Evolutionary conservation across 2,797 vertebrate species (phyloP).

Genomic region (Carapus acus): DNA sequence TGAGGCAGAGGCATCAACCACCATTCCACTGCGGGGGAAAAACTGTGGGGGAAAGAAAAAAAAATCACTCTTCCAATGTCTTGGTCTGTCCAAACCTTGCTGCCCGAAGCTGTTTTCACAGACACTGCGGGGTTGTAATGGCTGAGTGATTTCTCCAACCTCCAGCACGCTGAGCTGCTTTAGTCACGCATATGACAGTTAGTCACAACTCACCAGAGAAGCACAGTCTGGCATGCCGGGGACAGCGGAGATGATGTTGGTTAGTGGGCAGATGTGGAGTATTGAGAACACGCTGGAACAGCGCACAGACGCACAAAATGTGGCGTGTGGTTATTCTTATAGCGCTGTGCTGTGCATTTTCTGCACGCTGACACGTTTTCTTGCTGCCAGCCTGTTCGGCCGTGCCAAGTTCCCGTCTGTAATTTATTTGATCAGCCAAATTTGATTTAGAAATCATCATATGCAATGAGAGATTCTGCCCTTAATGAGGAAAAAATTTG

Average conservation of each 20-base stretch:
- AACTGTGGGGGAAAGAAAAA: no score
- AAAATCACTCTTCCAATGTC: slow-evolving; percentile 51
- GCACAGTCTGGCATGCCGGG: slow-evolving; percentile 55
- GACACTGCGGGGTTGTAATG: slow-evolving; percentile 59
- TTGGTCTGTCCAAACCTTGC: slow-evolving; percentile 47
- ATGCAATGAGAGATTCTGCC: no score
- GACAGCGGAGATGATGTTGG: slow-evolving; percentile 37
- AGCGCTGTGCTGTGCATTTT: not conserved
- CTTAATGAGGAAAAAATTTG: no score
- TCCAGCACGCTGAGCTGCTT: slow-evolving; percentile 50
- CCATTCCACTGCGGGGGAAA: slow-evolving; percentile 49
- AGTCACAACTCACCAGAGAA: slow-evolving; percentile 55
- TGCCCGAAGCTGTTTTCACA: slow-evolving; percentile 62
- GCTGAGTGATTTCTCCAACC: slow-evolving; percentile 62
- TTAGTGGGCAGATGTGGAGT: slow-evolving; percentile 35
- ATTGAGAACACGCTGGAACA: slow-evolving; percentile 22
- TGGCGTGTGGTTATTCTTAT: slow-evolving; percentile 43
- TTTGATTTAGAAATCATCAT: no score
- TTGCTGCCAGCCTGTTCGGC: not conserved
- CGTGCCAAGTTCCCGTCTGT: not conserved
- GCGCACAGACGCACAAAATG: slow-evolving; percentile 36
- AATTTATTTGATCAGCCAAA: no score
- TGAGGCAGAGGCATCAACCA: slow-evolving; percentile 48
- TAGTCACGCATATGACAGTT: slow-evolving; percentile 66
- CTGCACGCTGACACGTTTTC: not conserved